Conservation (phyloP, 2,888 invertebrate genomes). For the Strigamia crassipes region DNA sequence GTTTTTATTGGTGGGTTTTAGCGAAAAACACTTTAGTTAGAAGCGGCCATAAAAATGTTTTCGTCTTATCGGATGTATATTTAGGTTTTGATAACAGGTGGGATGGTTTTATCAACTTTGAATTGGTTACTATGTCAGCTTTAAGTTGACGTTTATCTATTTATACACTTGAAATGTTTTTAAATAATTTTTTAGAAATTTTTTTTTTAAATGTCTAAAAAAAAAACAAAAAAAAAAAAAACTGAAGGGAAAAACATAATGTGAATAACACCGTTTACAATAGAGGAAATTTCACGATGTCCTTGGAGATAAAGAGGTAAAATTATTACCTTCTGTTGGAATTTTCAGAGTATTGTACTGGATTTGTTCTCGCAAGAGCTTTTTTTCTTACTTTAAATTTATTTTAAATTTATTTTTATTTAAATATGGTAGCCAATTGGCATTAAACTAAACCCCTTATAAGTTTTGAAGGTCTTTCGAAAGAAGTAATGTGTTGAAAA, state of each 20-base stretch:
- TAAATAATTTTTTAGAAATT: neutral
- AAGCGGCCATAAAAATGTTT: too few species aligned
- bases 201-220: neutral
- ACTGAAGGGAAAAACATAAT: neutral
- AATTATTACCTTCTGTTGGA: neutral
- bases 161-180: neutral
- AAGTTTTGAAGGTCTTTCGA: neutral
- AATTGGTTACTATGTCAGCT: neutral
- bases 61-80: neutral
- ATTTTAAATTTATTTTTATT: neutral
- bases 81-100: neutral
- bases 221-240: too few species aligned
- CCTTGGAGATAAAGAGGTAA: neutral
- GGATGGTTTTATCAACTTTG: neutral
- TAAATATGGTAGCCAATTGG: neutral
- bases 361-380: neutral
- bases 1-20: too few species aligned
- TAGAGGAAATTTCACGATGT: neutral
- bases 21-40: too few species aligned
- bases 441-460: neutral
- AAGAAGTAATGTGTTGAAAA: neutral
- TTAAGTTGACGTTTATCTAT: neutral
- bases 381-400: neutral
- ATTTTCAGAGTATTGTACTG: neutral
- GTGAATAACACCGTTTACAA: neutral